Percentiles rank a stretch among this genome's conserved stretches.
Evolutionary conservation across 1,140 invertebrate species (phyloP).

Genomic region (Lutraria rhynchaena): DNA sequence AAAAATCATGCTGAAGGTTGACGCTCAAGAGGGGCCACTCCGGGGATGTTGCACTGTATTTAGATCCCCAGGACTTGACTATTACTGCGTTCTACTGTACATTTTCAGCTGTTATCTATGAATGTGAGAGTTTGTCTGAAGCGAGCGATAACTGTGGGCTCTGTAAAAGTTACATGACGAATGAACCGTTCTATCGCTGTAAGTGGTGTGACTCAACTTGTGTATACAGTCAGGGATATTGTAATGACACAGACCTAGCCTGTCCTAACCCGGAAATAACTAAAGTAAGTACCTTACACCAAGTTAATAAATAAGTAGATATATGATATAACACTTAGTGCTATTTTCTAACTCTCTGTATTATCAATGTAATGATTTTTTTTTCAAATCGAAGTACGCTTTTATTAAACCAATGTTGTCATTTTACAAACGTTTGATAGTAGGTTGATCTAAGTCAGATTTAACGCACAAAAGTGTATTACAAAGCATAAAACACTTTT

Average conservation of each 20-base stretch:
- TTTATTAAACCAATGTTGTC: too few species aligned
- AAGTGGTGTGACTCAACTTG: slow-evolving; percentile 5
- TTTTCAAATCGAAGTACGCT: background rate
- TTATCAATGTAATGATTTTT: background rate
- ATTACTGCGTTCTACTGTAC: background rate
- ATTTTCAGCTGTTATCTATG: slow-evolving; percentile 38
- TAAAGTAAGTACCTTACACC: slow-evolving; percentile 2
- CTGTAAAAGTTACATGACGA: slow-evolving; percentile 30
- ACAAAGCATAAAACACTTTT: background rate
- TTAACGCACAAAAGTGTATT: background rate
- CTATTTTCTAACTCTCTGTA: too few species aligned
- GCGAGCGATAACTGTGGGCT: slow-evolving; percentile 18
- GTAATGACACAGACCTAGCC: background rate
- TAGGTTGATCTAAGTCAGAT: background rate
- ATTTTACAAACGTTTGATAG: background rate
- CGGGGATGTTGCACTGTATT: background rate
- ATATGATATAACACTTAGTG: too few species aligned
- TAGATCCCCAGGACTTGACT: background rate
- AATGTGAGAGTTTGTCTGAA: background rate
- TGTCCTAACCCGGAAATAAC: slow-evolving; percentile 15
- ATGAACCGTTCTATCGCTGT: slow-evolving; percentile 17
- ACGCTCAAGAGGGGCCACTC: background rate
- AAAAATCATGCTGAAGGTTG: background rate
- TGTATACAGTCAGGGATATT: background rate
- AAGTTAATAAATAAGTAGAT: too few species aligned